phyloP scores from a whole-genome alignment of 1,140 invertebrate species.

The Prorops nasuta region DNA sequence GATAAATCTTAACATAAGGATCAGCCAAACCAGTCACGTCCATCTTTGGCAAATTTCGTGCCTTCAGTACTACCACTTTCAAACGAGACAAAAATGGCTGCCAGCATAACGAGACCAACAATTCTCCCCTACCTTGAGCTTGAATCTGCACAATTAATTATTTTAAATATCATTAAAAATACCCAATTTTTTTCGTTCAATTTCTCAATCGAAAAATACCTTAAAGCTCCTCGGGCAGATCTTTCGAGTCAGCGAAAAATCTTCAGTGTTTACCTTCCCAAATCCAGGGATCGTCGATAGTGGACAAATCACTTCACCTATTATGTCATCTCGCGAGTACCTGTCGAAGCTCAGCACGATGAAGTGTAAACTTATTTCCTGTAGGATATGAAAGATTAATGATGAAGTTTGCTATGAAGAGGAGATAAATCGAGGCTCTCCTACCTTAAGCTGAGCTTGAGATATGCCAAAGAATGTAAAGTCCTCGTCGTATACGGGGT shows the following conservation, averaged over 20 bases:
- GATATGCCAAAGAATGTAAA: constrained; percentile 95
- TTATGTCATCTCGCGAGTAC: constrained; percentile 95
- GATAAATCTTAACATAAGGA: constrained; percentile 94
- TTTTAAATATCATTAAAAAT: background rate
- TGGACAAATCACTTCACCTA: constrained; percentile 92
- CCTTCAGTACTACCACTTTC: constrained; percentile 89
- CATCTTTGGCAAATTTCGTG: constrained; percentile 92
- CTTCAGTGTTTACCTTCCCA: constrained; percentile 75
- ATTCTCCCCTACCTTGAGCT: constrained; percentile 83
- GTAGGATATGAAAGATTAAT: constrained; percentile 18
- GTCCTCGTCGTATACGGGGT: constrained; percentile 94
- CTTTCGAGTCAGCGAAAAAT: constrained; percentile 74
- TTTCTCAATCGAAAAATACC: constrained; percentile 54
- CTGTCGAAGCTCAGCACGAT: constrained; percentile 95
- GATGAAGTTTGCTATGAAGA: constrained; percentile 1
- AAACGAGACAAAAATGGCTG: constrained; percentile 86
- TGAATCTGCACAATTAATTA: constrained; percentile 65
- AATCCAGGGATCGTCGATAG: constrained; percentile 73
- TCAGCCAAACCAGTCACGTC: constrained; percentile 93
- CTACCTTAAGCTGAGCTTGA: constrained; percentile 72
- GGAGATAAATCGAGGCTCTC: background rate
- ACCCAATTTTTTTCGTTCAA: background rate
- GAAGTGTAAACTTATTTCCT: constrained; percentile 88
- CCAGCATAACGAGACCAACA: constrained; percentile 91
- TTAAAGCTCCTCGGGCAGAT: constrained; percentile 85